Percentiles rank a stretch among this genome's conserved stretches.
Conservation (phyloP, 2,888 invertebrate species). For the Dryococelus australis region DNA sequence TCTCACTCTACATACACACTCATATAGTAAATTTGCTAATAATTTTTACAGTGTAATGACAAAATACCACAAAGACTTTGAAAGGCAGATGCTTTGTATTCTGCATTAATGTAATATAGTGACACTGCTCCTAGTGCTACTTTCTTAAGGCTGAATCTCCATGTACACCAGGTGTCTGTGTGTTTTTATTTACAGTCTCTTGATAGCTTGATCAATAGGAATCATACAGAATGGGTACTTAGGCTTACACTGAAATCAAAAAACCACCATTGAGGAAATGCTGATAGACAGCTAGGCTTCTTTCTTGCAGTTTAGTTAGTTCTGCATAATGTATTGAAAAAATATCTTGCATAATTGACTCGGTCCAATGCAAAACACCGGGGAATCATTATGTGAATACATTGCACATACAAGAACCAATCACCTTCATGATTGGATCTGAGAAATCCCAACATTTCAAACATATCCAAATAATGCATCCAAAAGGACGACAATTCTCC, state of each 20-base stretch:
- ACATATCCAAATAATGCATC: neutral
- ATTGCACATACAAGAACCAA: neutral
- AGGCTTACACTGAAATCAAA: no score
- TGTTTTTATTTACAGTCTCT: neutral
- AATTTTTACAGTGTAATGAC: no score
- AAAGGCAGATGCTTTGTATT: no score
- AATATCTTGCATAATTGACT: neutral
- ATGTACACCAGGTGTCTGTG: neutral
- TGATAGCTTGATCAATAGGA: neutral
- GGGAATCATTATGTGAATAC: neutral
- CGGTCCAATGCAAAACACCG: constrained; percentile 6
- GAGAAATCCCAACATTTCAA: neutral
- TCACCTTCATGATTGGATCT: neutral
- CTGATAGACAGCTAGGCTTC: neutral
- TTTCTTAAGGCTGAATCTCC: constrained; percentile 11
- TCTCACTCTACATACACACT: no score
- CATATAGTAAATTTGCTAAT: no score
- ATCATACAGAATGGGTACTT: neutral
- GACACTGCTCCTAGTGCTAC: no score
- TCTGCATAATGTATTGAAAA: constrained; percentile 19
- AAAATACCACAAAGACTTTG: no score
- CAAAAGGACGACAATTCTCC: neutral
- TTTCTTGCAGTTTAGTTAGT: constrained; percentile 12
- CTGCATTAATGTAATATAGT: no score
- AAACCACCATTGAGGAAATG: neutral